A percentile compares a stretch with the other conserved stretches of the same genome.
phyloP scores from a whole-genome alignment of 2,113 vertebrate species.

The Pavo muticus region DNA sequence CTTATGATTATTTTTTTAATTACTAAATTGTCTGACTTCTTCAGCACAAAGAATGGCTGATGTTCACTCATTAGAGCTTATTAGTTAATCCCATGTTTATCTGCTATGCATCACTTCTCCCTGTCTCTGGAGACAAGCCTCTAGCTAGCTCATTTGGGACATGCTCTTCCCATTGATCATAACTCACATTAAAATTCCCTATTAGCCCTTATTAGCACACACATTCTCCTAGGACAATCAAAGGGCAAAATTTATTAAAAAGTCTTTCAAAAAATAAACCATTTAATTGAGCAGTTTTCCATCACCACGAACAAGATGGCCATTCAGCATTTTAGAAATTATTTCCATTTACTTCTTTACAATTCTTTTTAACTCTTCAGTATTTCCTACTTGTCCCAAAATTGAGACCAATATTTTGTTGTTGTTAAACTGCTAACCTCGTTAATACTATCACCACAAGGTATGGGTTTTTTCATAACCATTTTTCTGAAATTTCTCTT shows the following conservation, averaged over 20 bases:
- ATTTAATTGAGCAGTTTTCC: not conserved
- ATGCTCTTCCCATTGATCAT: not conserved
- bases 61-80: slow-evolving; percentile 22
- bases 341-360: not conserved
- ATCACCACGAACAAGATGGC: not conserved
- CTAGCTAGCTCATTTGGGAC: not conserved
- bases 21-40: slow-evolving; percentile 27
- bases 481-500: not conserved
- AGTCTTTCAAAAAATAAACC: not conserved
- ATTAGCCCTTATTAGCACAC: not conserved
- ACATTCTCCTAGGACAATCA: not conserved
- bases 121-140: not conserved
- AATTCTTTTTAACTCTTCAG: not conserved
- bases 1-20: not conserved
- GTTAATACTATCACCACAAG: not conserved
- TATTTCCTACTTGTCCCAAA: not conserved
- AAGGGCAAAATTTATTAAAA: not conserved
- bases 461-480: not conserved
- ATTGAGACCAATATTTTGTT: not conserved
- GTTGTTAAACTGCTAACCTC: not conserved
- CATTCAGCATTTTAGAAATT: not conserved
- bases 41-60: slow-evolving; percentile 5
- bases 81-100: slow-evolving; percentile 27
- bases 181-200: not conserved
- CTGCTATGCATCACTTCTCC: not conserved